Base-by-base conservation (phyloP, 2,113 vertebrate species). In the Microtus pennsylvanicus region DNA sequence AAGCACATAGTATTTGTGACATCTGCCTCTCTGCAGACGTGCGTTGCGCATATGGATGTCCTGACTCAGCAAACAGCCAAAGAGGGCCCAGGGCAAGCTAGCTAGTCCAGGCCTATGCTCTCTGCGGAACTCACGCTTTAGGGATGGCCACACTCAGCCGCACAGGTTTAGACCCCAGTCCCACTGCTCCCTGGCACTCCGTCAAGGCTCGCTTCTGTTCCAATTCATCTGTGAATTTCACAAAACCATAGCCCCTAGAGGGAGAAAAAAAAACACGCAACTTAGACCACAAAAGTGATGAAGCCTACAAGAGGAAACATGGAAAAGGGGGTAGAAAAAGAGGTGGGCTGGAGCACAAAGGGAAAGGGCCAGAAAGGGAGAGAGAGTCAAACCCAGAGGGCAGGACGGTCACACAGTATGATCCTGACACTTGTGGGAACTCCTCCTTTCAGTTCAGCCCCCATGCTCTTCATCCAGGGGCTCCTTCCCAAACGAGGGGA, bases 181-280 rank as follows among this genome's bases (percentile, higher is more conserved):
- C 99, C 55, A 99, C 96, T 0, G 99, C 99, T 21, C 99, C 99
- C 96, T 99, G 99, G 97, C 99, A 99, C 97, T 99, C 99, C 0
- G 99, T 98, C 87, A 99, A 96, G 0, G 99, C 99, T 90, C 99
- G 98, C 97, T 99, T 99, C 99, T 99, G 99, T 89, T 99, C 99
- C 97, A 99, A 97, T 90, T 99, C 99, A 90, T 99, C 99, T 1
- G 99, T 99, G 98, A 99, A 99, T 92, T 99, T 99, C 96, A 99
- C 99, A 67, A 99, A 99, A n/a, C 99, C 99, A 22, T 99, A 99
- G 97, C 99, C 99, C 98, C 99, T 99, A 94, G 50, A 94, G 91
- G 94, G 55, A 97, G 87, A 98, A 0, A 96, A 89, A 52, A 52
- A 52, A 52, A 52, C 30, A 87, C 9, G 45, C 22, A 26, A 45